Conservation (phyloP, 2,888 invertebrate species). For the Drosophila mimetica region DNA sequence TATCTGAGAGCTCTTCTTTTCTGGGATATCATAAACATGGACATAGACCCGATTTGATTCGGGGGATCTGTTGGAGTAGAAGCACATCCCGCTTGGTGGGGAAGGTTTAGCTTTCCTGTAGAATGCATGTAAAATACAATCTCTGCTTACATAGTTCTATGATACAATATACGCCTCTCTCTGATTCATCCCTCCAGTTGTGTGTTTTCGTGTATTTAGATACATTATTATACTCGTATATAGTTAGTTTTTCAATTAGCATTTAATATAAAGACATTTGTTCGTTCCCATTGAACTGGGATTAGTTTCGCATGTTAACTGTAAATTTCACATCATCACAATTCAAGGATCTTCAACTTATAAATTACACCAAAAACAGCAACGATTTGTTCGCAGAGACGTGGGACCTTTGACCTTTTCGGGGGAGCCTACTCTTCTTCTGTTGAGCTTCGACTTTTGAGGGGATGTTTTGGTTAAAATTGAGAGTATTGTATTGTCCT, state of each 20-base stretch:
- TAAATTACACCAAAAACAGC: constrained; percentile 53
- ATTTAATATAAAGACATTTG: constrained; percentile 79
- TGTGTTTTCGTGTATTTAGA: constrained; percentile 20
- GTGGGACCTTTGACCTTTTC: constrained; percentile 14
- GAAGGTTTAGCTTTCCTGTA: constrained; percentile 3
- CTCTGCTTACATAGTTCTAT: constrained; percentile 25
- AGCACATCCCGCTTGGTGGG: constrained; percentile 8
- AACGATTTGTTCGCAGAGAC: constrained; percentile 27
- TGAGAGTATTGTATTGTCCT: constrained; percentile 65
- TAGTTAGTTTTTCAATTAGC: constrained; percentile 51
- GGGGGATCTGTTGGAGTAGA: constrained; percentile 10
- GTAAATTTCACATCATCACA: constrained; percentile 85
- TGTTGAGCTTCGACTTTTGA: constrained; percentile 5
- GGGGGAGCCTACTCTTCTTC: constrained; percentile 8
- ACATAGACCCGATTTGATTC: constrained; percentile 12
- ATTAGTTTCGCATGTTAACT: constrained; percentile 84
- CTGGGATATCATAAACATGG: constrained; percentile 18
- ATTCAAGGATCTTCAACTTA: constrained; percentile 80
- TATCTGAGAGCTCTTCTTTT: not conserved
- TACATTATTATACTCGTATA: constrained; percentile 55
- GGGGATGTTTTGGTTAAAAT: constrained; percentile 20
- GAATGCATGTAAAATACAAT: constrained; percentile 45
- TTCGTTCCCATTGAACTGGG: constrained; percentile 84
- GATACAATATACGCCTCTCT: constrained; percentile 20
- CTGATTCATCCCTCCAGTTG: not conserved